Evolutionary conservation across 2,113 vertebrate genomes (phyloP), one percentile per base, ranked within the genome.

Genomic region (Albula glossodonta): DNA sequence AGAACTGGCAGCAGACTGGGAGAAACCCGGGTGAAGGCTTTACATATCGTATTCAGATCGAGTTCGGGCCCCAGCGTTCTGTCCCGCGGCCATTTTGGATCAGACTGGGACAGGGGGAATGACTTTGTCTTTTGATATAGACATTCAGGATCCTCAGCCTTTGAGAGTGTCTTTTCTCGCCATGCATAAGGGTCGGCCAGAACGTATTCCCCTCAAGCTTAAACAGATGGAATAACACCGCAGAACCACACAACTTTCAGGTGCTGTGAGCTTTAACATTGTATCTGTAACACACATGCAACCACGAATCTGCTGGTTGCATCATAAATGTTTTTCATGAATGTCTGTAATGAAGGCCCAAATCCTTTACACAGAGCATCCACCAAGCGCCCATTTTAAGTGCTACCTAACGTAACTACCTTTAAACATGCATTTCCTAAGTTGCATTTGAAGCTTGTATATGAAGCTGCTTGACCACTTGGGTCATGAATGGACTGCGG

Each of bases 1-100:
- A 12, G 51, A 56, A 51, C 25, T 74, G 85, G 85, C 85, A 86
- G 66, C 11, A 50, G 70, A 41, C 80, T 31, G 51, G 66, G 66
- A 53, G 80, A 77, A 78, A 77, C 78, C 12, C 4, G 56, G 60
- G 31, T 41, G 52, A 41, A 66, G 57, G 13, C 78, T 25, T 80
- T 51, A 51, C 80, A 60, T 57, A 63, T 63, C 41, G 60, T 6
- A 48, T 79, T 17, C 8, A 10, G 84, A 31, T 66, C 12, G 31
- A 41, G 53, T 80, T 66, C 17, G 22, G 78, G 79, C 84, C 3
- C 15, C 66, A 81, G 57, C 60, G 48, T 51, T 66, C n/a, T n/a
- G 57, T 60, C 22, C 41, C 25, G 15, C 56, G 57, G 78, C 53
- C 60, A 78, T 41, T 81, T n/a, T 22, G 53, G 53, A 83, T 63